These are phyloP conservation scores for Leptarthrus brevirostris DNA, from an alignment of 2,888 invertebrate species.

Conservation along the genomic window DNA sequence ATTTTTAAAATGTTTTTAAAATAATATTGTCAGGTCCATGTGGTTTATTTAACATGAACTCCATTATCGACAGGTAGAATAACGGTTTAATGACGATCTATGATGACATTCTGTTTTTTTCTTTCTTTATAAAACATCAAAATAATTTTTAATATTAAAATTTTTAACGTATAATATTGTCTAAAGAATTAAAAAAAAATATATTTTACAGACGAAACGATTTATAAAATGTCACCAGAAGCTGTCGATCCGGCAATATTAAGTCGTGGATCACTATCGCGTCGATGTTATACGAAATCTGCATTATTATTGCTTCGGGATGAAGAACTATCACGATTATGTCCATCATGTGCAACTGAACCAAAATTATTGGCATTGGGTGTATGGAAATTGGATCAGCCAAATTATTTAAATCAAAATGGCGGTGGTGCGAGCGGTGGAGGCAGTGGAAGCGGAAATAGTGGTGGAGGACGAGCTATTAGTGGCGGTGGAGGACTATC, in stretches of 20 bases:
- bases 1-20: too few relatives aligned
- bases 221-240: slow-evolving; percentile 57
- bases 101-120: too few relatives aligned
- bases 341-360: slow-evolving; percentile 77
- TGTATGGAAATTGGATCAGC: slow-evolving; percentile 70
- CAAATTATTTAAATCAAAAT: slow-evolving; percentile 68
- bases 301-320: slow-evolving; percentile 78
- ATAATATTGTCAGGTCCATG: too few relatives aligned
- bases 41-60: too few relatives aligned
- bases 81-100: too few relatives aligned
- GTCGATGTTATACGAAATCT: slow-evolving; percentile 73
- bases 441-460: neutral
- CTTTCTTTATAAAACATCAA: too few relatives aligned
- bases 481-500: neutral
- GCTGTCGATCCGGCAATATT: slow-evolving; percentile 71
- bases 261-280: slow-evolving; percentile 65
- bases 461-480: neutral
- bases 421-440: slow-evolving; percentile 25
- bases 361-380: slow-evolving; percentile 60
- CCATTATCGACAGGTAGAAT: too few relatives aligned
- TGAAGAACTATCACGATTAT: slow-evolving; percentile 76
- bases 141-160: too few relatives aligned
- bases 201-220: slow-evolving; percentile 54
- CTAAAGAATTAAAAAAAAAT: too few relatives aligned
- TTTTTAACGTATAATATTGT: too few relatives aligned